Percentiles rank a stretch among this genome's conserved stretches.
Conservation (phyloP, 2,888 invertebrate species). For the Exephanes ischioxanthus region DNA sequence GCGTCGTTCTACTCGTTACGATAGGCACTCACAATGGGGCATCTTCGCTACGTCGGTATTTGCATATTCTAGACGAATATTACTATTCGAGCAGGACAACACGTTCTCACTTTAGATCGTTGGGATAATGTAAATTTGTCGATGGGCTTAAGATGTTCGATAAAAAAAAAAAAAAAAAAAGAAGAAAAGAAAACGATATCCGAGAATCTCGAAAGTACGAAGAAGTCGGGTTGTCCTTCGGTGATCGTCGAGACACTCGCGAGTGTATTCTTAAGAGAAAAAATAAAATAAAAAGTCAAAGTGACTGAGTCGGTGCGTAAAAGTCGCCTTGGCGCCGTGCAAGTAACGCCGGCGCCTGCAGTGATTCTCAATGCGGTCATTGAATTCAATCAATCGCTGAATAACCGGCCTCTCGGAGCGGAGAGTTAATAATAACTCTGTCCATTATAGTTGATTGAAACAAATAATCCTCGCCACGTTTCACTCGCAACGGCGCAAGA, state of each 20-base stretch:
- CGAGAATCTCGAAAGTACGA: slow-evolving; percentile 2
- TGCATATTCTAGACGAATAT: too few relatives aligned
- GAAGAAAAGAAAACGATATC: not conserved
- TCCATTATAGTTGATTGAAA: slow-evolving; percentile 44
- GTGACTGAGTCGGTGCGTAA: slow-evolving; percentile 48
- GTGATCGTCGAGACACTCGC: not conserved
- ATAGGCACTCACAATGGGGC: not conserved
- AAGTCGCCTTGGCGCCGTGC: slow-evolving; percentile 55
- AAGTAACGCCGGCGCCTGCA: slow-evolving; percentile 67
- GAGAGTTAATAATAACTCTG: slow-evolving; percentile 45
- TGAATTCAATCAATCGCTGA: slow-evolving; percentile 53
- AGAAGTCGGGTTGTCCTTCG: slow-evolving; percentile 7
- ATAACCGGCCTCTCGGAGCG: not conserved
- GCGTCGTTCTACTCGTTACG: not conserved
- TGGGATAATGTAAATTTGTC: not conserved
- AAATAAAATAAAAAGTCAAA: slow-evolving; percentile 15
- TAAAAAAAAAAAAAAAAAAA: not conserved
- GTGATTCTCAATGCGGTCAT: slow-evolving; percentile 65
- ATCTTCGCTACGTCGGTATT: too few relatives aligned
- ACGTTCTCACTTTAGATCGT: not conserved
- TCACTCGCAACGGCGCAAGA: not conserved
- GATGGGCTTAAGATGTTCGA: not conserved
- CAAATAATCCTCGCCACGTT: slow-evolving; percentile 4
- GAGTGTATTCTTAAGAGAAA: not conserved
- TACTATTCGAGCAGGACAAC: not conserved